A percentile compares a stretch with the other conserved stretches of the same genome.
These are phyloP conservation scores for Ctena decussata DNA, from an alignment of 2,888 invertebrate genomes.

Conservation along the genomic window DNA sequence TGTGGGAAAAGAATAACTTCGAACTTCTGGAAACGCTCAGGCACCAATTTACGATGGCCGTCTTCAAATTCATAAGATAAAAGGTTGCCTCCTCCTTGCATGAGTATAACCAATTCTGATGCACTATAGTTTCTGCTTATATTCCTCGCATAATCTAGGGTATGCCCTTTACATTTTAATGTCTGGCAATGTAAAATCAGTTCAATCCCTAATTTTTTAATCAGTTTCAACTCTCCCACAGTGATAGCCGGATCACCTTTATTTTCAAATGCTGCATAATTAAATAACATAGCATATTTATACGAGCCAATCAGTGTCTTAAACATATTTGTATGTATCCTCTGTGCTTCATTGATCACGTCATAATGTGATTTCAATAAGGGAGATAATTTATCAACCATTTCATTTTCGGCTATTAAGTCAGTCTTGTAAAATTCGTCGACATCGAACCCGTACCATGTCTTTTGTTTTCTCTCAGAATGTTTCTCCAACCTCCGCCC, in stretches of 20 bases:
- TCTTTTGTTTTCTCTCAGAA: no score
- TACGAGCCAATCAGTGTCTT: constrained; percentile 28
- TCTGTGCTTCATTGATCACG: background rate
- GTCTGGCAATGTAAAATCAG: background rate
- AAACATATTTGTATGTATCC: constrained; percentile 33
- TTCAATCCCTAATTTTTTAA: background rate
- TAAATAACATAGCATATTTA: background rate
- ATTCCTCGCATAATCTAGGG: background rate
- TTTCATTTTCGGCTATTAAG: background rate
- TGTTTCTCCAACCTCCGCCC: no score
- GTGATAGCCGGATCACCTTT: no score
- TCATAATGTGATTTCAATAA: constrained; percentile 33
- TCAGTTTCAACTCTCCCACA: background rate
- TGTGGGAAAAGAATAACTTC: background rate
- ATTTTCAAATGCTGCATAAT: constrained; percentile 27
- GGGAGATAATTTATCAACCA: constrained; percentile 23
- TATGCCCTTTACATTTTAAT: background rate
- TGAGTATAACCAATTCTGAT: constrained; percentile 52
- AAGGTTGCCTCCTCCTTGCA: constrained; percentile 69
- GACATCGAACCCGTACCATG: no score
- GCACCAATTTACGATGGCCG: background rate
- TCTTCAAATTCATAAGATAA: background rate
- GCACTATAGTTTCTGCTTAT: background rate
- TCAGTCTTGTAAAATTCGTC: no score
- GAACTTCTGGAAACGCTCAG: background rate